phyloP scores from a whole-genome alignment of 1,140 invertebrate species.

The Pemphigus obesinymphae region DNA sequence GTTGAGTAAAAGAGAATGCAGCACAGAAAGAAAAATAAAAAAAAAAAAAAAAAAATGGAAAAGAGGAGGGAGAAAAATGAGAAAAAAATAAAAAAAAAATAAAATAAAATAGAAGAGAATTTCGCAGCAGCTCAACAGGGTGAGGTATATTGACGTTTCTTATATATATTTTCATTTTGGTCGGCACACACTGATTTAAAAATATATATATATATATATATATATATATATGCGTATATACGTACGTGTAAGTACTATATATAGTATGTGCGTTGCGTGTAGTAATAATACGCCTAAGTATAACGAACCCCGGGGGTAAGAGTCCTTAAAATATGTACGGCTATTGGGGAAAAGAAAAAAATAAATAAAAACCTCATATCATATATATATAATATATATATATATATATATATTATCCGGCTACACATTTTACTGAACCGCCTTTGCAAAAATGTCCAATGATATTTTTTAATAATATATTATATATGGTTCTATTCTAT shows the following conservation, averaged over 20 bases:
- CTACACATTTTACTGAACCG: neutral
- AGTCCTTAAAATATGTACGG: neutral
- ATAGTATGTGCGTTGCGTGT: neutral
- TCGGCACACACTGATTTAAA: neutral
- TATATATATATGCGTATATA: neutral
- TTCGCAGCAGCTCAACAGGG: slow-evolving; percentile 5
- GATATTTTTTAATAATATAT: too few species aligned
- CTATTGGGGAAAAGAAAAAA: neutral
- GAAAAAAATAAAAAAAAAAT: neutral
- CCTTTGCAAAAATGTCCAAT: neutral
- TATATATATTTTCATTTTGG: slow-evolving; percentile 22
- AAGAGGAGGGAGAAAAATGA: neutral
- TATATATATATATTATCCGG: neutral
- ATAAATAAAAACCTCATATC: neutral
- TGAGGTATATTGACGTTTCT: slow-evolving; percentile 22
- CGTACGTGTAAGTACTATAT: too few species aligned
- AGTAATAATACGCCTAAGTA: slow-evolving; percentile 8
- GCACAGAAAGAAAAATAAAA: neutral
- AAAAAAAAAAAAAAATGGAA: neutral
- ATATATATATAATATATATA: neutral
- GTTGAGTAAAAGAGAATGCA: slow-evolving; percentile 1
- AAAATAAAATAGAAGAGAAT: neutral
- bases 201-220: neutral
- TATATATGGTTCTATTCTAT: too few species aligned
- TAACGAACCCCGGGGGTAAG: neutral